These are phyloP conservation scores for Squalus acanthias DNA, from an alignment of 2,797 vertebrate species.

Conservation along the genomic window DNA sequence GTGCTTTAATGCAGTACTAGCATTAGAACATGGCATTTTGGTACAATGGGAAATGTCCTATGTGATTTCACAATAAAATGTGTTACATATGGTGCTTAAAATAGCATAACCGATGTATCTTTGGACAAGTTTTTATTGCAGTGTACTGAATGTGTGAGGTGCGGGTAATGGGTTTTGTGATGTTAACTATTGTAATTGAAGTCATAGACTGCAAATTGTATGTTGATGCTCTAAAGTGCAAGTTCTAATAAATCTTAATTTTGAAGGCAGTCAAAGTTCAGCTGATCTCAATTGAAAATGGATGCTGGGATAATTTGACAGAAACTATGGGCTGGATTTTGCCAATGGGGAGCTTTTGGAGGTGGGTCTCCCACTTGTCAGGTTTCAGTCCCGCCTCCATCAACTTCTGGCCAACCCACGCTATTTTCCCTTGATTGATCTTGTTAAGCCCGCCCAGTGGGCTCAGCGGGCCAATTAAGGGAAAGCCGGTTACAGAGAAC, in stretches of 20 bases:
- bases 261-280: neutral
- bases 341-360: too few species aligned
- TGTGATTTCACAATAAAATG: neutral
- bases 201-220: neutral
- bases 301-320: neutral
- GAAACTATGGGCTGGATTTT: neutral
- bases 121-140: neutral
- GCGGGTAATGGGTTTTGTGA: neutral
- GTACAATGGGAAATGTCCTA: too few species aligned
- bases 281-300: neutral
- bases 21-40: too few species aligned
- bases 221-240: neutral
- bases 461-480: too few species aligned
- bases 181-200: neutral
- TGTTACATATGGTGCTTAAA: neutral
- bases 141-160: neutral
- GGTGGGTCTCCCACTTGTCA: too few species aligned
- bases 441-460: too few species aligned
- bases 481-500: too few species aligned
- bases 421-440: too few species aligned
- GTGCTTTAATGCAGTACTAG: too few species aligned
- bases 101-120: neutral
- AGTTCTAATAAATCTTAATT: neutral
- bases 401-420: too few species aligned
- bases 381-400: too few species aligned